Evolutionary conservation across 2,888 invertebrate species (phyloP).

Genomic region (Heteropelma amictum): DNA sequence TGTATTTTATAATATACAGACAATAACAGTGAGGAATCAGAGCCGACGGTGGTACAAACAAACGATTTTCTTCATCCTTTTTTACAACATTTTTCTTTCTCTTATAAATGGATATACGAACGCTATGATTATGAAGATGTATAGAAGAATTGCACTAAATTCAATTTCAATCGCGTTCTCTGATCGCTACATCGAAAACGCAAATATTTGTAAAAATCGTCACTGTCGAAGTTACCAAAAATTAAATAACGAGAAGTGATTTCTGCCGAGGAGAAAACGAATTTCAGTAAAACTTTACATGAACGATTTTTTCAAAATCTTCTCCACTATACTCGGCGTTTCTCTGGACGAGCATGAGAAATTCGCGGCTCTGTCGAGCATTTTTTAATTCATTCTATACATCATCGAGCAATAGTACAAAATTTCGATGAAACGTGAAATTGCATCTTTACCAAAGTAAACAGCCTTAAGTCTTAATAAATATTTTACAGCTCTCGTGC

Average conservation of each 20-base stretch:
- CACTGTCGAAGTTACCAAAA: too few species aligned
- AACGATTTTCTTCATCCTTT: background rate
- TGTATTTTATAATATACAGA: constrained; percentile 21
- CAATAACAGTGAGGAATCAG: constrained; percentile 24
- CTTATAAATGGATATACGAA: background rate
- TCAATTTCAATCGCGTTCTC: background rate
- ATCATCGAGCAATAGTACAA: constrained; percentile 1
- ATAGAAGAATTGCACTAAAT: background rate
- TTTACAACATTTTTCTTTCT: background rate
- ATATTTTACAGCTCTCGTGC: constrained; percentile 48
- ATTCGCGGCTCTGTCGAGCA: too few species aligned
- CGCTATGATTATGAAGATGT: background rate
- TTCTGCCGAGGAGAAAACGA: too few species aligned
- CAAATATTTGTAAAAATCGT: too few species aligned
- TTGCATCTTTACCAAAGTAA: constrained; percentile 34
- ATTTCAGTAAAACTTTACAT: too few species aligned
- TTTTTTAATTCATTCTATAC: constrained; percentile 2
- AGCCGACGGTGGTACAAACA: constrained; percentile 32
- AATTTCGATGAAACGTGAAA: constrained; percentile 5
- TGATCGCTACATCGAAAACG: too few species aligned
- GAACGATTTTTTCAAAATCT: too few species aligned
- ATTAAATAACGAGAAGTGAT: too few species aligned
- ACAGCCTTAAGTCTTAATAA: constrained; percentile 54
- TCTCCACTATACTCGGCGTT: too few species aligned
- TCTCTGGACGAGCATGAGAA: too few species aligned